These are phyloP conservation scores for Rattus rattus DNA, from an alignment of 2,113 vertebrate genomes.

Conservation along the genomic window DNA sequence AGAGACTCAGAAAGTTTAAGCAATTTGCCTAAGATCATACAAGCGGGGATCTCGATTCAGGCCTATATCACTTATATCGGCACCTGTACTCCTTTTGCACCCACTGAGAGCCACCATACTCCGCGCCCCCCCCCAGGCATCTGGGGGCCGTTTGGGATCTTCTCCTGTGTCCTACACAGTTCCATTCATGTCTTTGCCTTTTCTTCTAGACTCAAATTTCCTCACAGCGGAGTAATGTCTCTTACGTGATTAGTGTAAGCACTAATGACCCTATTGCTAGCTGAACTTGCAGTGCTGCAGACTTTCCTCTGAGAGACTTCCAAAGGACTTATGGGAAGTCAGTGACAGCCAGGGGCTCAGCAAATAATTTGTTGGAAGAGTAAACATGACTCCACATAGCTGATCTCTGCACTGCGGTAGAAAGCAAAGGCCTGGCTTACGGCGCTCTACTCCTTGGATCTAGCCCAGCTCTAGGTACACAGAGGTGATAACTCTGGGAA, in stretches of 20 bases:
- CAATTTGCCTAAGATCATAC: background rate
- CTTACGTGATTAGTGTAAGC: background rate
- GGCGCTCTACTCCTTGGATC: background rate
- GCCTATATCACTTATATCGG: background rate
- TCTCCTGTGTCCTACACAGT: background rate
- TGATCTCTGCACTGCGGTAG: slow-evolving; percentile 10
- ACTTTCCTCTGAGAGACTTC: slow-evolving; percentile 40
- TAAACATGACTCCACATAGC: background rate
- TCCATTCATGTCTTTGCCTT: slow-evolving; percentile 3
- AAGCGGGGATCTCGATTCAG: background rate
- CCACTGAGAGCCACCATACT: background rate
- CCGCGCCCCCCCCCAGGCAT: background rate
- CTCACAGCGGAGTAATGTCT: background rate
- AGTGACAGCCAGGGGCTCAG: background rate
- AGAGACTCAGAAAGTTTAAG: slow-evolving; percentile 27
- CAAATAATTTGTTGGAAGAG: slow-evolving; percentile 25
- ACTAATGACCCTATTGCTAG: background rate
- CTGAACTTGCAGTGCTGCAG: background rate
- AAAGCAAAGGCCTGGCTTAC: slow-evolving; percentile 21
- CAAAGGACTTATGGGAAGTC: background rate
- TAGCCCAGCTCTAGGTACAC: background rate
- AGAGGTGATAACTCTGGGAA: background rate
- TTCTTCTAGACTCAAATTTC: background rate
- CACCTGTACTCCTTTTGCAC: background rate
- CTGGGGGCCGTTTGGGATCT: background rate